Conservation (phyloP, 2,113 vertebrate species). For the Lagopus muta region DNA sequence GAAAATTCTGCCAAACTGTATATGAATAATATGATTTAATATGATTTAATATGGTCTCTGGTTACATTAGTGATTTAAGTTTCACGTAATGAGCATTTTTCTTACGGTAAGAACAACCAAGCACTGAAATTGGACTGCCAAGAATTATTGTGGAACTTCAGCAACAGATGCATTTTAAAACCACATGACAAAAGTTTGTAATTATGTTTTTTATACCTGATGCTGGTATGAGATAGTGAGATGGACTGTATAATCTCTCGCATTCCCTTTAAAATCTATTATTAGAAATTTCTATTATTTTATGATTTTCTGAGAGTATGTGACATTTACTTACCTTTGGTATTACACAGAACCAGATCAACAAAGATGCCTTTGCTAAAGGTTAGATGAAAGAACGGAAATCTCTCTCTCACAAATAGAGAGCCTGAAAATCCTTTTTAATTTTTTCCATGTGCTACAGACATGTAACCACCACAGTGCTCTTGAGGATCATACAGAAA, state of each 20-base stretch:
- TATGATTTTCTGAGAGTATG: background rate
- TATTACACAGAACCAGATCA: background rate
- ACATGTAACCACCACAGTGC: background rate
- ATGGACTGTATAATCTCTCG: background rate
- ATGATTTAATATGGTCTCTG: background rate
- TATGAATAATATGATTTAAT: background rate
- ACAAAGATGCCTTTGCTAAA: background rate
- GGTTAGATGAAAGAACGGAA: background rate
- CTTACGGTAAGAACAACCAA: background rate
- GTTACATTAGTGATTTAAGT: background rate
- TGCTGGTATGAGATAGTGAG: background rate
- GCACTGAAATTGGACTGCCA: background rate
- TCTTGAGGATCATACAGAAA: background rate
- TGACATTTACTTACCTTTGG: conserved; percentile 18
- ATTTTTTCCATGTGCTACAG: background rate
- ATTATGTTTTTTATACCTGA: background rate
- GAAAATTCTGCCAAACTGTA: background rate
- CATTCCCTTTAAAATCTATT: background rate
- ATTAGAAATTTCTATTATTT: background rate
- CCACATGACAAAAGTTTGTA: background rate
- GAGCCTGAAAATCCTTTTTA: background rate
- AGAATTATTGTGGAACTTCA: conserved; percentile 9
- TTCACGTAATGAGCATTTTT: background rate
- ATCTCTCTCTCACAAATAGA: background rate
- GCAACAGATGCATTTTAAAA: background rate